Evolutionary conservation across 2,113 vertebrate species (phyloP), one percentile per base, ranked within the genome.

Genomic region (Hymenochirus boettgeri): DNA sequence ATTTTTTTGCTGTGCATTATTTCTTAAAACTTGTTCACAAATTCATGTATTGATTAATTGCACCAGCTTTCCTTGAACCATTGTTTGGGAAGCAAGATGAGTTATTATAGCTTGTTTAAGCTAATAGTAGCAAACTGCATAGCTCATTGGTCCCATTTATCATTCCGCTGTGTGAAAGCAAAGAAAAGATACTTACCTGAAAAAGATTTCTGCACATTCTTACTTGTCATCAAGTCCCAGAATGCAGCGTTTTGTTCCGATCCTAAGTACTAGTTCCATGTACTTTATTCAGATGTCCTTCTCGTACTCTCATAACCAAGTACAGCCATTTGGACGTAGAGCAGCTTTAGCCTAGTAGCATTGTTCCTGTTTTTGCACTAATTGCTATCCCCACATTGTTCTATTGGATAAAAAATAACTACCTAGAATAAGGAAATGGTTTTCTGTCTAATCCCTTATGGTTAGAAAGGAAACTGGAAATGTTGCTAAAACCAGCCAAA

Each of bases 401-500:
- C 53, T 67, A 67, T 53, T 60, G 57, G 56, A 42, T 58, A 13
- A 52, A 67, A 24, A n/a, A 59, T 13, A 9, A 25, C 48, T 62
- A 24, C 47, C 47, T 37, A 5, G 52, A 52, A 52, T 33, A 37
- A 37, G 15, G 12, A 52, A 56, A 66, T 31, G 23, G 26, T 66
- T 27, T 50, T 67, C 18, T 42, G 31, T 59, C 64, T 37, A 52
- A 47, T 57, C 64, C 33, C 54, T 59, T 50, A 50, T 45, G 46
- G 48, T 52, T 51, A 42, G 19, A 46, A 19, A 67, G 65, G 65
- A 67, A 67, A 53, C 47, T 53, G 23, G 33, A 52, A 60, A 67
- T 67, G 65, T 67, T 67, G 33, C 35, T 67, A 31, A 48, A 52
- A 60, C 64, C 33, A 60, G 56, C n/a, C n/a, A n/a, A 67, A 35